Evolutionary conservation across 2,797 vertebrate species (phyloP), one percentile per base, ranked within the genome.

Genomic region (Cyclura pinguis): DNA sequence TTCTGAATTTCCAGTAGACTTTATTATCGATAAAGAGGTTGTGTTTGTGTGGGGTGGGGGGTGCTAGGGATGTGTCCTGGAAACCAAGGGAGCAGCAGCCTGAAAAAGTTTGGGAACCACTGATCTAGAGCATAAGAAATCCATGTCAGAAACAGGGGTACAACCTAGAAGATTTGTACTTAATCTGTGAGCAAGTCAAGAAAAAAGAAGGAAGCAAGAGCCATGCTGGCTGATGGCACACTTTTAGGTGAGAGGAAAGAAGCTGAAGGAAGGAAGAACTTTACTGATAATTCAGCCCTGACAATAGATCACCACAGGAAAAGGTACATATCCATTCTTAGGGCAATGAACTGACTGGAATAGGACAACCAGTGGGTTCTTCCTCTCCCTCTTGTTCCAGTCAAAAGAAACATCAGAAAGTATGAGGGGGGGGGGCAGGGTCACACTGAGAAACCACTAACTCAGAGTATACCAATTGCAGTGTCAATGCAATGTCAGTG

Each of bases 281-380:
- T 69, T 80, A 72, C n/a, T 69, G 50, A 42, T 47, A 90, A 85
- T 47, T 35, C n/a, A 85, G 64, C 27, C 22, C 62, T 78, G 35
- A n/a, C n/a, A 89, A 89, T 85, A 52, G 59, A 59, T 72, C 50
- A 72, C 64, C 27, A 80, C 4, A 82, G 29, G 38, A 42, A 86
- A 76, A 86, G 38, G 35, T 27, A 74, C n/a, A 47, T 50, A 3
- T 9, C 9, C 27, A 29, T 81, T 77, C 73, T 50, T 38, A 64
- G 32, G 38, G 24, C 47, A 76, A 29, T 3, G 16, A 18, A 38
- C 24, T 27, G 64, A 59, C 27, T 86, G 77, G 55, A 52, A 59
- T n/a, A 80, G 77, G 77, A 6, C 62, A 88, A 3, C 1, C 6
- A 29, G 59, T 69, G 62, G 29, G 27, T 59, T 78, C 52, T 67